phyloP scores from a whole-genome alignment of 2,113 vertebrate species.

The Sinocyclocheilus rhinocerous region DNA sequence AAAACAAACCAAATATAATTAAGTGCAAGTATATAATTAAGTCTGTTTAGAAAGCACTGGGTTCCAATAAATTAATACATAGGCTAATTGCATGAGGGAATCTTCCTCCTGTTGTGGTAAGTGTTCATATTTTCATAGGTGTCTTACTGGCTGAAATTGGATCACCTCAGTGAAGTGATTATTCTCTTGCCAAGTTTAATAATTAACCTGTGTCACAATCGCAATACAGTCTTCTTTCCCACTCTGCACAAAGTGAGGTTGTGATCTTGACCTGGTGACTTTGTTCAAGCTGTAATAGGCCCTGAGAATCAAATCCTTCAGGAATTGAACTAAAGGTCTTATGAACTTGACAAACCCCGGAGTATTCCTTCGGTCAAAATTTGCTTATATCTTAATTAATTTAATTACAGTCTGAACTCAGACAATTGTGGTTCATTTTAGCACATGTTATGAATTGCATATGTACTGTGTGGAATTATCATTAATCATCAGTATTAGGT shows the following conservation, averaged over 20 bases:
- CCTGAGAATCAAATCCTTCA: background rate
- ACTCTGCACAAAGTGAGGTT: background rate
- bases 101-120: constrained; percentile 83
- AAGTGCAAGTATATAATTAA: constrained; percentile 79
- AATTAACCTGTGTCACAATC: constrained; percentile 88
- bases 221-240: constrained; percentile 12
- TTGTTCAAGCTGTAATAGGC: background rate
- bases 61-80: constrained; percentile 82
- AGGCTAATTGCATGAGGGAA: constrained; percentile 83
- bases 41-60: constrained; percentile 74
- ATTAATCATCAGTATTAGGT: constrained; percentile 75
- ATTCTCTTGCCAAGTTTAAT: constrained; percentile 90
- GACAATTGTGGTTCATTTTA: constrained; percentile 60
- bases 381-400: constrained; percentile 18
- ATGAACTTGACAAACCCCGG: constrained; percentile 9
- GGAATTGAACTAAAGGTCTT: constrained; percentile 7
- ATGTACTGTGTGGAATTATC: constrained; percentile 61
- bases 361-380: constrained; percentile 22
- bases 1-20: constrained; percentile 78
- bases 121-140: constrained; percentile 89
- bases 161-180: constrained; percentile 83
- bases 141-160: constrained; percentile 84
- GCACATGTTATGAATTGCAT: constrained; percentile 44
- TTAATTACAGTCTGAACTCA: constrained; percentile 46
- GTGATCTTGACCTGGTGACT: constrained; percentile 35